Percentiles rank a stretch among this genome's conserved stretches.
Evolutionary conservation across 2,888 invertebrate species (phyloP).

Genomic region (Eretmocerus hayati): DNA sequence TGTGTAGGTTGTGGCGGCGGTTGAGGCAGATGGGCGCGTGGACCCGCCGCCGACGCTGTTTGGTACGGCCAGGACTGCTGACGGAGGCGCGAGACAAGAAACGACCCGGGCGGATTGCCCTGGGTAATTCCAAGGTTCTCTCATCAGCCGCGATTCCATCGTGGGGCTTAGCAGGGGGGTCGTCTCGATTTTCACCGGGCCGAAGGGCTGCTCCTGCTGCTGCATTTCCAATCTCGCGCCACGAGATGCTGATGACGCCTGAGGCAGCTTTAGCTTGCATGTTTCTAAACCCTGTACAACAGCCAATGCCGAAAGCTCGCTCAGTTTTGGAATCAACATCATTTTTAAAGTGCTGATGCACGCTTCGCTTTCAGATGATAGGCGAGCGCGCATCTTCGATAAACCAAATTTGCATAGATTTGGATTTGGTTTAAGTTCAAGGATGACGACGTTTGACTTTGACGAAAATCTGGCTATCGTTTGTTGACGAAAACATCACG

Average conservation of each 20-base stretch:
- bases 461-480: too few species aligned
- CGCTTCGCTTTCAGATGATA: too few species aligned
- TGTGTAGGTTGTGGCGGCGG: neutral
- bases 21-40: neutral
- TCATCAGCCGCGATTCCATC: slow-evolving; percentile 33
- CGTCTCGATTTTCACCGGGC: slow-evolving; percentile 29
- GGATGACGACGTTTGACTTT: too few species aligned
- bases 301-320: neutral
- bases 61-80: neutral
- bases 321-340: neutral
- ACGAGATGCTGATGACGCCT: slow-evolving; percentile 42
- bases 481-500: too few species aligned
- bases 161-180: slow-evolving; percentile 34
- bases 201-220: slow-evolving; percentile 23
- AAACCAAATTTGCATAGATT: too few species aligned
- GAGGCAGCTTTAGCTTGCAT: slow-evolving; percentile 38
- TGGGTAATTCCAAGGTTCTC: slow-evolving; percentile 21
- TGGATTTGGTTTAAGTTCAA: too few species aligned
- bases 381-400: too few species aligned
- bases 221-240: slow-evolving; percentile 41
- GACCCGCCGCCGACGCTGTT: neutral
- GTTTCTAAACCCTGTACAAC: slow-evolving; percentile 30
- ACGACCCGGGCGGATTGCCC: neutral
- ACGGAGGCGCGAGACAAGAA: neutral
- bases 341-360: too few species aligned